Evolutionary conservation across 53 echinoderm and acorn worm species (phyloP).

Genomic region (Holothuria scabra): DNA sequence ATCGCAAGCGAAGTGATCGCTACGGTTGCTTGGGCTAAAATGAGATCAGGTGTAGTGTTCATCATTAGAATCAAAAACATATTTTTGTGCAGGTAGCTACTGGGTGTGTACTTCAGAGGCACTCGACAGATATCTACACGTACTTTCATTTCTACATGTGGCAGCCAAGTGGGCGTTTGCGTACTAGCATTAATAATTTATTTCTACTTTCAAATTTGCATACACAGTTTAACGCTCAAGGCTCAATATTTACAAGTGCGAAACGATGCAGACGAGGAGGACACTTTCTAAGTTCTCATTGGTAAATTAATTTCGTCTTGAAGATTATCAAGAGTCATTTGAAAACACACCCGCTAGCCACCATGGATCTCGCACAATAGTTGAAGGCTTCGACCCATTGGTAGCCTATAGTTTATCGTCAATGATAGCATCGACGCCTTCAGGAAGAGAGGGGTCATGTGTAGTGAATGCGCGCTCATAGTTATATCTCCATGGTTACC

Average conservation of each 20-base stretch:
- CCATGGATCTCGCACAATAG: no score
- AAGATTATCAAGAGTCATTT: no score
- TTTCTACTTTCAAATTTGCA: not conserved
- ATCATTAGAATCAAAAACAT: slow-evolving; percentile 6
- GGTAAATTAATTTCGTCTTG: no score
- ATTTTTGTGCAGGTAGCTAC: slow-evolving; percentile 25
- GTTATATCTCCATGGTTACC: no score
- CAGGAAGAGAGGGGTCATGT: no score
- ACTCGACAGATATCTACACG: not conserved
- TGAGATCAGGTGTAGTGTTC: not conserved
- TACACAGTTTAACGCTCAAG: not conserved
- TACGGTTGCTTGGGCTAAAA: not conserved
- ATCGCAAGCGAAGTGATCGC: no score
- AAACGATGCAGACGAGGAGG: not conserved
- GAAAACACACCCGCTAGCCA: no score
- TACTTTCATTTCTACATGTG: slow-evolving; percentile 5
- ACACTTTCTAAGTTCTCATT: not conserved
- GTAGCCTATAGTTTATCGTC: no score
- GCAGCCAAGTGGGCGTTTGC: not conserved
- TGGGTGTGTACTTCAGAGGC: not conserved
- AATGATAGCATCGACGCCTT: no score
- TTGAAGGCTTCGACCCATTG: no score
- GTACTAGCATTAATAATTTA: not conserved
- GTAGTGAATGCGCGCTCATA: no score
- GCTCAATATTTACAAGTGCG: slow-evolving; percentile 16